Conservation (phyloP, 2,888 invertebrate species). For the Heliconius charithonia region DNA sequence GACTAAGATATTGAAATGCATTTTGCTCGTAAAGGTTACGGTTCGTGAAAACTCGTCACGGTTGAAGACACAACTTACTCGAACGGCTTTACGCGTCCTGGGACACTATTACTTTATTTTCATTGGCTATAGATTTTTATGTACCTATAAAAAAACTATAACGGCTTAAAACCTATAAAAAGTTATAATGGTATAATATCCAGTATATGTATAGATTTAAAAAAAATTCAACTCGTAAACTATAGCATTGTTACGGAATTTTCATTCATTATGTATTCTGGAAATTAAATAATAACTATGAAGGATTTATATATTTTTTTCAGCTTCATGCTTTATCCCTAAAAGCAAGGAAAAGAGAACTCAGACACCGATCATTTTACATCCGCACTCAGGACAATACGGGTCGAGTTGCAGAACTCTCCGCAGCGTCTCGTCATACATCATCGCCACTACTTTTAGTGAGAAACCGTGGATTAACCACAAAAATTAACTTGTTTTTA, state of each 20-base stretch:
- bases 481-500: no score
- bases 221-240: no score
- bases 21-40: neutral
- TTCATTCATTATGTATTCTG: neutral
- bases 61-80: neutral
- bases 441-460: no score
- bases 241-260: neutral
- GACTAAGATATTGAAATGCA: neutral
- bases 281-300: neutral
- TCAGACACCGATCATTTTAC: neutral
- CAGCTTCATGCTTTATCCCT: neutral
- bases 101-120: neutral
- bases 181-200: neutral
- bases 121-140: neutral
- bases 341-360: neutral
- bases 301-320: neutral
- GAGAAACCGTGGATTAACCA: no score
- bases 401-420: no score
- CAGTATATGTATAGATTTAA: neutral
- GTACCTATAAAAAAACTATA: neutral
- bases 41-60: neutral
- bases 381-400: no score
- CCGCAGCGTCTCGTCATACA: neutral
- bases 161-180: neutral
- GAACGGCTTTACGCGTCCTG: neutral